phyloP scores from a whole-genome alignment of 2,113 vertebrate species.

The Ceyx cyanopectus region DNA sequence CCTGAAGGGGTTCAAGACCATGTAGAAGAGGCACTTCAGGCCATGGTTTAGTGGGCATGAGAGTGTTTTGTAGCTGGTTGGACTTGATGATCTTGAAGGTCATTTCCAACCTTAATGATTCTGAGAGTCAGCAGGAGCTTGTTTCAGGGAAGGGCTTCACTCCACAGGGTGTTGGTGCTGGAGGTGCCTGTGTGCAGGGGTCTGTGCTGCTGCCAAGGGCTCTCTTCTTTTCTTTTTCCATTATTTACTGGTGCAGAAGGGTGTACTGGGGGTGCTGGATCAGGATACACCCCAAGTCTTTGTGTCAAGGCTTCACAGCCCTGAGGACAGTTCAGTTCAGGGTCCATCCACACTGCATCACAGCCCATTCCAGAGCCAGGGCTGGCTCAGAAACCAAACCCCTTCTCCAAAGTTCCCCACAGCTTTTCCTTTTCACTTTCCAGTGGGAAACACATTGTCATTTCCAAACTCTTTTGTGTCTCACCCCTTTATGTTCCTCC shows the following conservation, averaged over 20 bases:
- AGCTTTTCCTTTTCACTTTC: neutral
- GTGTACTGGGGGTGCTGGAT: neutral
- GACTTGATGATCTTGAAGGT: too few species aligned
- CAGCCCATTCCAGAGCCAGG: accelerated
- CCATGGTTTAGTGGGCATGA: too few species aligned
- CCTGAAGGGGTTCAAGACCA: too few species aligned
- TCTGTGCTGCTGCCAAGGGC: neutral
- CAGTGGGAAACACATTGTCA: neutral
- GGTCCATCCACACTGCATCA: neutral
- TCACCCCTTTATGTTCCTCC: neutral
- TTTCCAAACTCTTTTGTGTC: neutral
- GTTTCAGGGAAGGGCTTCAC: neutral
- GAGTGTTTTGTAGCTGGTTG: too few species aligned
- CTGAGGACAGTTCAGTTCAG: neutral
- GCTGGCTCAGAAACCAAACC: neutral
- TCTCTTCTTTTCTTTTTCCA: neutral
- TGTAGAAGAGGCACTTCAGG: too few species aligned
- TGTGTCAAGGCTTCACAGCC: neutral
- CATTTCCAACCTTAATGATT: too few species aligned
- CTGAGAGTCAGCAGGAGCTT: neutral
- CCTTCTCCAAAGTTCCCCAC: neutral
- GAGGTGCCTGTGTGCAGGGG: neutral
- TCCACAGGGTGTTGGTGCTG: too few species aligned
- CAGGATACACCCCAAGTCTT: neutral
- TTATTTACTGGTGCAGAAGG: neutral